phyloP scores from a whole-genome alignment of 2,113 vertebrate genomes.

The Macroglossus sobrinus region DNA sequence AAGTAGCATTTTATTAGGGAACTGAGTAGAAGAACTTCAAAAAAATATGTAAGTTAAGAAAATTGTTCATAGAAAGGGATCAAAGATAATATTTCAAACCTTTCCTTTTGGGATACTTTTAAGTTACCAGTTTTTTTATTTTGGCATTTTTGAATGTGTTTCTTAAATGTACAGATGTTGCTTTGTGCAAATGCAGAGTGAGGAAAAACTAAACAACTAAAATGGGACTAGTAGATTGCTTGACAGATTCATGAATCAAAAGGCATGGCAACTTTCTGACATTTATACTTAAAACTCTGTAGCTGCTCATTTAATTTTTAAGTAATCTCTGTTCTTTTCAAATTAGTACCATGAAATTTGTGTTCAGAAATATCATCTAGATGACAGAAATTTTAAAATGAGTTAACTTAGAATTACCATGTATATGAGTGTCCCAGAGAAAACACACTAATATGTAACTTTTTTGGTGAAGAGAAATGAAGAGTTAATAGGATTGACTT shows the following conservation, averaged over 20 bases:
- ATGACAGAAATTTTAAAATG: not conserved
- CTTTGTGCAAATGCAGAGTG: not conserved
- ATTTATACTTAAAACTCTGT: not conserved
- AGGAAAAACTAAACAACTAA: not conserved
- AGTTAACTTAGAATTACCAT: not conserved
- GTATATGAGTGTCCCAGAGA: not conserved
- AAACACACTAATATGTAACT: not conserved
- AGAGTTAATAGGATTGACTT: not conserved
- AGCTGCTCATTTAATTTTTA: not conserved
- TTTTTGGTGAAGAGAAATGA: not conserved
- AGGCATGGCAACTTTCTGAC: not conserved
- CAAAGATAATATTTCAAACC: slow-evolving; percentile 4
- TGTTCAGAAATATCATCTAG: not conserved
- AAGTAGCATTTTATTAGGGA: not conserved
- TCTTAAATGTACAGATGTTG: not conserved
- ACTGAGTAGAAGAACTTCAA: slow-evolving; percentile 15
- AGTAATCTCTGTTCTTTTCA: not conserved
- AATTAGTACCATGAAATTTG: not conserved
- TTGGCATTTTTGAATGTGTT: not conserved
- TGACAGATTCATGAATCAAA: not conserved
- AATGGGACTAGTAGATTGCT: not conserved
- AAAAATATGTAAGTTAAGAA: not conserved
- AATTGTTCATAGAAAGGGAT: not conserved
- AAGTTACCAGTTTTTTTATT: not conserved
- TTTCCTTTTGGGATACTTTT: slow-evolving; percentile 16